These are phyloP conservation scores for Cantharis lateralis DNA, from an alignment of 2,888 invertebrate genomes.

Conservation along the genomic window DNA sequence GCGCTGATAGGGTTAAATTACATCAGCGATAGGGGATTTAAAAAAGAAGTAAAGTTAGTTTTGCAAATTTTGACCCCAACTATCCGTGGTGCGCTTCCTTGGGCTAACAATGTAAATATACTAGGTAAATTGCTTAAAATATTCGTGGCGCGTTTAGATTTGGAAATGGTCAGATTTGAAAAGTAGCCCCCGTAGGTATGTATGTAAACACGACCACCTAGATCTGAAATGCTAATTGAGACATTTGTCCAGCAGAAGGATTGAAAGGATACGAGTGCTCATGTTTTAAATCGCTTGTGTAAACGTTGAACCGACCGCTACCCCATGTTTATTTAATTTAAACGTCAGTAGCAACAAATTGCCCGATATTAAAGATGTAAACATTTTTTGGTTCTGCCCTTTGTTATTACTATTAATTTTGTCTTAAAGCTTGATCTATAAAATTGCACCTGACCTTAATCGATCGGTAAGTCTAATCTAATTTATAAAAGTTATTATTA, in stretches of 20 bases:
- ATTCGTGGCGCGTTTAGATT: conserved; percentile 1
- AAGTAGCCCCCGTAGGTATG: conserved; percentile 7
- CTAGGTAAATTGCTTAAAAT: conserved; percentile 1
- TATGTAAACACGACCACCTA: conserved; percentile 28
- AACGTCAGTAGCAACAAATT: conserved; percentile 1
- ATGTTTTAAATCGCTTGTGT: conserved; percentile 28
- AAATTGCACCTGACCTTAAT: background rate
- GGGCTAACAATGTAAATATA: background rate
- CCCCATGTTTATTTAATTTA: conserved; percentile 22
- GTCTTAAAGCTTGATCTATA: background rate
- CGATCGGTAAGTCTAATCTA: background rate
- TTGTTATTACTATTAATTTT: background rate
- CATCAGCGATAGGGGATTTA: background rate
- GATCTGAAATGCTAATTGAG: conserved; percentile 32
- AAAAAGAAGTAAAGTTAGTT: background rate
- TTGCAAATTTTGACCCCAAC: background rate
- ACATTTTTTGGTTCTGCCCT: background rate
- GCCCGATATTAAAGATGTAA: background rate
- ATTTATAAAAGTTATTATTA: conserved; percentile 1
- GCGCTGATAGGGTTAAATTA: background rate
- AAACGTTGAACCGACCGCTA: conserved; percentile 24
- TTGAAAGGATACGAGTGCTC: conserved; percentile 18
- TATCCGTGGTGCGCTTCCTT: background rate
- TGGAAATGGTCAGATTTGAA: background rate
- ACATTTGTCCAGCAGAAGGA: conserved; percentile 28